Base-by-base conservation (phyloP, 2,113 vertebrate genomes). In the Ginglymostoma cirratum region DNA sequence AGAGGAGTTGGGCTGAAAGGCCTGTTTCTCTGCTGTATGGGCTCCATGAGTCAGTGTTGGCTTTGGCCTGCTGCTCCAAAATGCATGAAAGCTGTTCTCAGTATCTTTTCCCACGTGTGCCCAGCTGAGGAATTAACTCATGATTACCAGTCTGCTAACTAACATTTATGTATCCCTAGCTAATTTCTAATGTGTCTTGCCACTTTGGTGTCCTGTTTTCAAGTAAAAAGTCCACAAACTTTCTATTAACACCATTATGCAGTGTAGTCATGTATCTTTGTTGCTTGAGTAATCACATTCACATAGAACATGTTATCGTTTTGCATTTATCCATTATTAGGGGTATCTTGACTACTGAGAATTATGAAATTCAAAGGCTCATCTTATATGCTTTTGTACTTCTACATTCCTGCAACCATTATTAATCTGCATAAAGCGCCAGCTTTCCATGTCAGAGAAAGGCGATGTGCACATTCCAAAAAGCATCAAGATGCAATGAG, bases 341-440 rank as follows among this genome's bases (percentile, higher is more conserved):
- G 61, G 89, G 5, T 23, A 66, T 38, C 61, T 93, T 93, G 61
- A 93, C 34, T 38, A 55, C 52, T 65, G 55, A 1, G 30, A 92
- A 92, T 27, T 92, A n/a, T 65, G 89, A 93, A 93, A 93, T 67
- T 93, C 34, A 67, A 93, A 93, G 65, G 19, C 61, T 66, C 89
- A 93, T 67, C 61, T 38, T 67, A 61, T 93, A 66, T 23, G 34
- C 34, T n/a, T 93, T 93, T n/a, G 65, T 66, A 61, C 5, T 66
- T 93, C 19, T 67, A 34, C 61, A 67, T 93, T 93, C 89, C 89
- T 93, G 89, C 15, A 42, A 66, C 89, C 19, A 66, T 93, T 65
- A 65, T n/a, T 93, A 66, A 93, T 67, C 61, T 93, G 61, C 89
- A 93, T 67, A 38, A 66, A 67, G 66, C 42, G 34, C 61, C 55